Evolutionary conservation across 2,113 vertebrate species (phyloP).

Genomic region (Lepus americanus): DNA sequence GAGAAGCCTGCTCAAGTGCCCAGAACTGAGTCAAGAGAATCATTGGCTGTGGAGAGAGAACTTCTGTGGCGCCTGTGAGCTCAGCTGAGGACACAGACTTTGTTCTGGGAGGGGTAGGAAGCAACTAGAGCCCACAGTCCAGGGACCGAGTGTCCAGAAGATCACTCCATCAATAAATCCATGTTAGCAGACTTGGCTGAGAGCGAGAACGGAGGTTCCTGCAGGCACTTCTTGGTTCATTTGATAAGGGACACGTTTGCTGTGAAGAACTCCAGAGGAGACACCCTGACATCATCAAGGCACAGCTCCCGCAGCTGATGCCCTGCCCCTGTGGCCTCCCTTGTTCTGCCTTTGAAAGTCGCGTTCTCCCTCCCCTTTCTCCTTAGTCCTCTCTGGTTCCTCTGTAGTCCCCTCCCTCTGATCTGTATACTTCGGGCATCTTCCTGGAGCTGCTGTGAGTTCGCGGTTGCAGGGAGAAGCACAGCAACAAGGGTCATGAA

Average conservation of each 20-base stretch:
- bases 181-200: background rate
- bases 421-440: conserved; percentile 30
- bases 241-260: background rate
- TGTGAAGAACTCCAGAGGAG: background rate
- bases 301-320: fast-evolving
- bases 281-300: background rate
- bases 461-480: conserved; percentile 52
- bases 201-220: background rate
- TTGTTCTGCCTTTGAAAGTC: background rate
- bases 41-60: background rate
- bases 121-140: background rate
- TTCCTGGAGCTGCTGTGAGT: conserved; percentile 48
- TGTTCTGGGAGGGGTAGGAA: background rate
- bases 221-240: fast-evolving
- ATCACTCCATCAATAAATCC: background rate
- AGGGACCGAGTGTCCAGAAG: background rate
- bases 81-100: background rate
- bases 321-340: background rate
- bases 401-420: background rate
- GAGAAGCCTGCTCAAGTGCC: background rate
- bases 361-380: background rate
- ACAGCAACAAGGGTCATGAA: conserved; percentile 12
- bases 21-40: background rate
- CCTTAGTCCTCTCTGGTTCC: conserved; percentile 23
- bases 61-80: background rate